Conservation (phyloP, 1,140 invertebrate species). For the Diuraphis noxia region DNA sequence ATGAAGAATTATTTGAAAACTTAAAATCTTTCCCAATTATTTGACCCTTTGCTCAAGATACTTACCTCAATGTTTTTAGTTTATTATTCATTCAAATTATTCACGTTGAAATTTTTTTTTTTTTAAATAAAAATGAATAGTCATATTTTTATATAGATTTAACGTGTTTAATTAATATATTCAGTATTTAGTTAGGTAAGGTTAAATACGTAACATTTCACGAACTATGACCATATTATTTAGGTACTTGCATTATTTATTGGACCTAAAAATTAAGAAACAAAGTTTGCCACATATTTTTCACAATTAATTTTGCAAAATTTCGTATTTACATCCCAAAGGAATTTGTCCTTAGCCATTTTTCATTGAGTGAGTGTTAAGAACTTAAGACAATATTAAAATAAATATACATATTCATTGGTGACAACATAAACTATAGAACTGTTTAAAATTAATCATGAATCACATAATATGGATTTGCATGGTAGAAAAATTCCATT, state of each 20-base stretch:
- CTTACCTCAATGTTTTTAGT: background rate
- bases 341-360: background rate
- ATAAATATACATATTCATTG: background rate
- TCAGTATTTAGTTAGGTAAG: background rate
- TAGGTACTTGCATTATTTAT: background rate
- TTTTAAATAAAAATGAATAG: background rate
- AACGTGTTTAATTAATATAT: background rate
- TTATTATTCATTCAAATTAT: background rate
- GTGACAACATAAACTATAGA: background rate
- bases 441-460: background rate
- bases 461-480: background rate
- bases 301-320: background rate
- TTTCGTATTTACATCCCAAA: background rate
- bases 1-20: slow-evolving; percentile 13
- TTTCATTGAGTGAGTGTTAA: background rate
- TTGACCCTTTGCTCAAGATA: background rate
- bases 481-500: background rate
- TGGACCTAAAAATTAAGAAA: background rate
- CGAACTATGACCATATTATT: background rate
- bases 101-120: background rate
- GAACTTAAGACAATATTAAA: background rate
- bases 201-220: too few relatives aligned
- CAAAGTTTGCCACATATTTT: background rate
- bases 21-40: background rate
- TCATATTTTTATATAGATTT: background rate